These are phyloP conservation scores for Hippoglossus stenolepis DNA, from an alignment of 2,113 vertebrate genomes.

Conservation along the genomic window DNA sequence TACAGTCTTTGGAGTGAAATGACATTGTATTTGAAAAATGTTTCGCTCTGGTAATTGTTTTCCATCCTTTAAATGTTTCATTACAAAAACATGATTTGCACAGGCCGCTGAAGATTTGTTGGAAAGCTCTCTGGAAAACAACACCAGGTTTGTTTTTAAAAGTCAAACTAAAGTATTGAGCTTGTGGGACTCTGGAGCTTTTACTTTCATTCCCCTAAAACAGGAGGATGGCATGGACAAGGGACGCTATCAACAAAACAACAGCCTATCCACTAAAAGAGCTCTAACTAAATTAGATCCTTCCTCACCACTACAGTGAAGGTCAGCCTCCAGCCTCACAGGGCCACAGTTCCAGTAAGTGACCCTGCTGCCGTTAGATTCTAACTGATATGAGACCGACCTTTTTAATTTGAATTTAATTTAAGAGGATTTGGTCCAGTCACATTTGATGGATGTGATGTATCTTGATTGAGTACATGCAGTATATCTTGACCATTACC, in stretches of 20 bases:
- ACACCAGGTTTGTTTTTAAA: not conserved
- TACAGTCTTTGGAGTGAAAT: slow-evolving; percentile 11
- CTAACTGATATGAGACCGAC: not conserved
- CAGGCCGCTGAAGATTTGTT: slow-evolving; percentile 9
- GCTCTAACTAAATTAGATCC: slow-evolving; percentile 50
- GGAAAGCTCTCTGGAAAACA: slow-evolving; percentile 15
- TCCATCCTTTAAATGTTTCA: slow-evolving; percentile 37
- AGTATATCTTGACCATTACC: not conserved
- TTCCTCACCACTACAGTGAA: slow-evolving; percentile 29
- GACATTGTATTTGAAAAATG: slow-evolving; percentile 22
- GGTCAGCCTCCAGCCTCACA: slow-evolving; percentile 30
- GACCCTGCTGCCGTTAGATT: slow-evolving; percentile 1
- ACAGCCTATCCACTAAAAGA: slow-evolving; percentile 47
- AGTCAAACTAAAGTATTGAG: slow-evolving; percentile 31
- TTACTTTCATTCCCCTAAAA: slow-evolving; percentile 26
- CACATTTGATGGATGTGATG: not conserved
- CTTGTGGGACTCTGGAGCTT: slow-evolving; percentile 7
- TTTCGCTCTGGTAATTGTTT: slow-evolving; percentile 18
- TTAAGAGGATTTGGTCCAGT: not conserved
- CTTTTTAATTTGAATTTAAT: not conserved
- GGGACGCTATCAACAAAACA: not conserved
- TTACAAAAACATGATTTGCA: slow-evolving; percentile 26
- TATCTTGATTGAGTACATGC: not conserved
- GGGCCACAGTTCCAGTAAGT: not conserved
- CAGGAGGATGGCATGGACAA: slow-evolving; percentile 18